phyloP scores from a whole-genome alignment of 2,113 vertebrate genomes.

The Oriolus oriolus region DNA sequence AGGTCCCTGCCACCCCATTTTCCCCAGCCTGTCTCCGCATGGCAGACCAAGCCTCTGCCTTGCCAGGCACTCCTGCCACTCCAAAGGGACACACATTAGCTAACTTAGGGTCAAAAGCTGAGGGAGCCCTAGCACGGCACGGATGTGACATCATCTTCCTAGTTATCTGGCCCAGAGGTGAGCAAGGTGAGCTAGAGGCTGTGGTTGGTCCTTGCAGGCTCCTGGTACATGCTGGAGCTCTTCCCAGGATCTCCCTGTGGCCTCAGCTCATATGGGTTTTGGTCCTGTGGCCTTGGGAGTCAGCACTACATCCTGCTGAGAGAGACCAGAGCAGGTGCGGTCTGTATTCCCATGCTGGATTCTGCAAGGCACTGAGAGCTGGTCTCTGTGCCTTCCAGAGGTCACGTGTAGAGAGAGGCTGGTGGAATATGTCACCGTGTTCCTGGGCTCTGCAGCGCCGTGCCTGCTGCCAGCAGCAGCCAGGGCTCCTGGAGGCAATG shows the following conservation, averaged over 20 bases:
- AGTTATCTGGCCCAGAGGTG: background rate
- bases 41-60: background rate
- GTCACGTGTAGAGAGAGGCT: background rate
- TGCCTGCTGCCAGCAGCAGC: background rate
- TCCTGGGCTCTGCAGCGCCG: background rate
- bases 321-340: background rate
- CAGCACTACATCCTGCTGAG: background rate
- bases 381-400: background rate
- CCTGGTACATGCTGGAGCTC: background rate
- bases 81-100: background rate
- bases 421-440: accelerated
- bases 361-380: background rate
- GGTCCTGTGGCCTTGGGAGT: accelerated
- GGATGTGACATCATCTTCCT: background rate
- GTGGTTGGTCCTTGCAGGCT: background rate
- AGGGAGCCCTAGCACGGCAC: background rate
- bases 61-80: background rate
- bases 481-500: background rate
- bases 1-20: background rate
- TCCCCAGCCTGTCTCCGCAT: background rate
- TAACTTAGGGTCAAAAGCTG: background rate
- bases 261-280: background rate
- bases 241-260: background rate
- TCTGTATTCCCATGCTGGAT: background rate
- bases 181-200: background rate